phyloP scores from a whole-genome alignment of 2,888 invertebrate species.

The Horisme vitalbata region DNA sequence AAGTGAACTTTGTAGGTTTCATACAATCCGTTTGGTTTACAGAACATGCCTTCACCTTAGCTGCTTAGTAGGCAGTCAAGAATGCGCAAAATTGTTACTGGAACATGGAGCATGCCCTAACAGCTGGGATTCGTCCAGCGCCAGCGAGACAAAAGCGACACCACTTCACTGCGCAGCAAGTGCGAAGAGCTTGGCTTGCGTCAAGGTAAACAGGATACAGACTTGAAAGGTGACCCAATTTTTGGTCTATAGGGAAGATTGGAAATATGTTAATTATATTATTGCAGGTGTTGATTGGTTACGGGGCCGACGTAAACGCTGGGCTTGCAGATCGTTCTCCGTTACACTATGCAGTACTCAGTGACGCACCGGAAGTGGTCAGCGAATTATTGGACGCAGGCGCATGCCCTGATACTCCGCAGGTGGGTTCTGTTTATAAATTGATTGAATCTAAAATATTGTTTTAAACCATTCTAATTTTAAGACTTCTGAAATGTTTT shows the following conservation, averaged over 20 bases:
- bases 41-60: slow-evolving; percentile 88
- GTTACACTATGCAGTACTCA: slow-evolving; percentile 92
- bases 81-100: slow-evolving; percentile 87
- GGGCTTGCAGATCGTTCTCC: slow-evolving; percentile 88
- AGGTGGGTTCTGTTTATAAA: slow-evolving; percentile 76
- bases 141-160: slow-evolving; percentile 85
- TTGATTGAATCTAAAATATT: no score
- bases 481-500: no score
- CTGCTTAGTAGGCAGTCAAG: slow-evolving; percentile 88
- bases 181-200: slow-evolving; percentile 83
- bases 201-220: slow-evolving; percentile 73
- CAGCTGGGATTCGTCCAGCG: slow-evolving; percentile 86
- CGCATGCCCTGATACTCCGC: slow-evolving; percentile 92
- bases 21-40: slow-evolving; percentile 28
- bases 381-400: slow-evolving; percentile 88
- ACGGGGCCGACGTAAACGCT: slow-evolving; percentile 91
- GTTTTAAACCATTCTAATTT: background rate
- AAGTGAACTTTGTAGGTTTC: background rate
- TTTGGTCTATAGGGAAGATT: slow-evolving; percentile 13
- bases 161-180: slow-evolving; percentile 91
- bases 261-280: slow-evolving; percentile 39
- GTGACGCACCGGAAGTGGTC: slow-evolving; percentile 88
- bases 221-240: slow-evolving; percentile 43
- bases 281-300: slow-evolving; percentile 84
- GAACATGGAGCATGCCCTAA: slow-evolving; percentile 86